These are phyloP conservation scores for Mantis religiosa DNA, from an alignment of 2,888 invertebrate genomes.

Conservation along the genomic window DNA sequence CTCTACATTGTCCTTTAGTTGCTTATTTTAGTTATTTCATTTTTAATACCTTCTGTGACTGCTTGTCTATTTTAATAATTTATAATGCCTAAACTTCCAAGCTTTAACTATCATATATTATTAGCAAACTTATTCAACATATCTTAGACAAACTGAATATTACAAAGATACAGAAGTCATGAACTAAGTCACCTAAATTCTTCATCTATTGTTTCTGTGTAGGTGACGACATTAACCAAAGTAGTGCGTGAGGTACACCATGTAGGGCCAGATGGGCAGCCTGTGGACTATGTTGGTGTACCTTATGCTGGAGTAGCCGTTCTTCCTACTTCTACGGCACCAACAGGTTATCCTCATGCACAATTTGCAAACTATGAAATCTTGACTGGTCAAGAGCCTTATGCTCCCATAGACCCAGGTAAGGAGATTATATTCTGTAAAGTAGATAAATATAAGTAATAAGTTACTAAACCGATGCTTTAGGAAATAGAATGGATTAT, in stretches of 20 bases:
- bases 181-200: not conserved
- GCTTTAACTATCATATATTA: no score
- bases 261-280: conserved; percentile 52
- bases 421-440: not conserved
- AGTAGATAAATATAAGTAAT: not conserved
- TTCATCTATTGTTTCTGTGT: conserved; percentile 26
- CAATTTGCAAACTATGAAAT: conserved; percentile 37
- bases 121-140: no score
- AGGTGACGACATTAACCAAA: conserved; percentile 68
- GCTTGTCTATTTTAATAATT: no score
- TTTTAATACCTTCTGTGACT: no score
- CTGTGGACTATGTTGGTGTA: conserved; percentile 50
- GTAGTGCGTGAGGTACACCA: conserved; percentile 62
- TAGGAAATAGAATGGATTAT: not conserved
- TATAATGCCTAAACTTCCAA: no score
- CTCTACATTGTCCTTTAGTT: no score
- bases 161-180: not conserved
- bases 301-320: conserved; percentile 39
- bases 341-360: conserved; percentile 28
- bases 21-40: no score
- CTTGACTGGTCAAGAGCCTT: conserved; percentile 37
- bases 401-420: conserved; percentile 38
- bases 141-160: no score
- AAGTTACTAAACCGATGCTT: not conserved
- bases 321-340: conserved; percentile 33